Evolutionary conservation across 1,140 invertebrate genomes (phyloP), one percentile per base, ranked within the genome.

Genomic region (Andrena cerasifolii): DNA sequence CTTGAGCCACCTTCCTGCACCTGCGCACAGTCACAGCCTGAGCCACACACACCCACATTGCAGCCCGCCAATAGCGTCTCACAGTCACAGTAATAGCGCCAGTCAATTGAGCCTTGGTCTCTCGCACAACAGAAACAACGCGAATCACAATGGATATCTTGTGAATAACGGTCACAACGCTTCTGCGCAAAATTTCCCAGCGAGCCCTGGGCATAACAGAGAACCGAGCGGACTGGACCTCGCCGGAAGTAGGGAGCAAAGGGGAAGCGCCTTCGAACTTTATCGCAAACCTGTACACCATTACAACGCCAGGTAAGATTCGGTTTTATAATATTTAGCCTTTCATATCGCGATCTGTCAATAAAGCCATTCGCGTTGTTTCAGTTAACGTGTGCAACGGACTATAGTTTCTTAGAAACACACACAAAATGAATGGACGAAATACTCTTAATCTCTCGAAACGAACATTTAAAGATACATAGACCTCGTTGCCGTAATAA

Each of bases 181-280:
- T 18, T 2, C 63, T 18, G 65, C 53, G 2, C 73, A 76, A 47
- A 47, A 24, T 40, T 76, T 76, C 7, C 65, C 63, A 49, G 58
- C 65, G 2, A 76, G 43, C 26, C 53, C 90, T 0, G 88, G 89
- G 10, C 94, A 95, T 65, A 93, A 93, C 54, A 87, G 93, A 77
- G 93, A 95, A 85, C 92, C 93, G 0, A 94, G 93, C 82, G 92
- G 93, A 43, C 86, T 95, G 40, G 96, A 97, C 91, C 92, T 97
- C 84, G 96, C 96, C 7, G 96, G 97, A 16, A 96, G 97, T 86
- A 95, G 97, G 82, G 97, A 98, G 90, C 97, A 98, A 89, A 93
- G 97, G 58, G 97, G 97, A n/a, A 98, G 97, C 84, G 98, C 98
- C 12, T 99, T 99, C 90, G 98, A 99, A 89, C 93, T 99, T 43